Percentiles rank a stretch among this genome's conserved stretches.
Conservation (phyloP, 2,888 invertebrate genomes). For the Germaria angustata region DNA sequence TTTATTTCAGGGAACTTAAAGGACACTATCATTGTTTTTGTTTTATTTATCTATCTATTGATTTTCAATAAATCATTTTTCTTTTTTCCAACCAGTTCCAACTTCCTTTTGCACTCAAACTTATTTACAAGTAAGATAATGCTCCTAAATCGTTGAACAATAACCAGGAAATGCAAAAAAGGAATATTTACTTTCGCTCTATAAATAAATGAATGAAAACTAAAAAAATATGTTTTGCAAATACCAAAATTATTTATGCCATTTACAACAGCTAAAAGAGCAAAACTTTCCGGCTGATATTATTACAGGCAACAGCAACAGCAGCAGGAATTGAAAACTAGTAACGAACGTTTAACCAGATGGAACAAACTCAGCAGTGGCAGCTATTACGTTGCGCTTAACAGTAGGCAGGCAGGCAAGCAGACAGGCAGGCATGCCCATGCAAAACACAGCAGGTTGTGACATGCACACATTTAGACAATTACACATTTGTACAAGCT, state of each 20-base stretch:
- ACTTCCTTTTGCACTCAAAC: constrained; percentile 28
- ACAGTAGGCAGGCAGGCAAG: constrained; percentile 33
- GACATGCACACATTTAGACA: constrained; percentile 25
- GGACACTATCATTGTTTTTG: constrained; percentile 21
- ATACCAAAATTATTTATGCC: constrained; percentile 35
- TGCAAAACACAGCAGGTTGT: constrained; percentile 48
- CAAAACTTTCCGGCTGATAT: constrained; percentile 2
- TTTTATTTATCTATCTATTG: constrained; percentile 36
- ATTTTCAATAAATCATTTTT: constrained; percentile 50
- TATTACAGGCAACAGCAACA: background rate
- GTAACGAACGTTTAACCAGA: constrained; percentile 24
- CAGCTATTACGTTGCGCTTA: constrained; percentile 30
- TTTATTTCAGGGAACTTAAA: constrained; percentile 9
- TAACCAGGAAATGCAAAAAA: constrained; percentile 29
- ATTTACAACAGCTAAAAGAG: constrained; percentile 21
- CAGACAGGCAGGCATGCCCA: constrained; percentile 5
- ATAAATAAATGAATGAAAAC: background rate
- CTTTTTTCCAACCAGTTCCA: background rate
- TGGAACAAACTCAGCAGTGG: constrained; percentile 15
- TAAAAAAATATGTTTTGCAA: constrained; percentile 27
- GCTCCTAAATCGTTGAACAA: constrained; percentile 26
- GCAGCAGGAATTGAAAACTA: background rate
- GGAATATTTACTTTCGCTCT: background rate
- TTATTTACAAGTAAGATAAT: constrained; percentile 12
- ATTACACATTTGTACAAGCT: constrained; percentile 24